phyloP scores from a whole-genome alignment of 2,797 vertebrate genomes.

The Tadarida brasiliensis region DNA sequence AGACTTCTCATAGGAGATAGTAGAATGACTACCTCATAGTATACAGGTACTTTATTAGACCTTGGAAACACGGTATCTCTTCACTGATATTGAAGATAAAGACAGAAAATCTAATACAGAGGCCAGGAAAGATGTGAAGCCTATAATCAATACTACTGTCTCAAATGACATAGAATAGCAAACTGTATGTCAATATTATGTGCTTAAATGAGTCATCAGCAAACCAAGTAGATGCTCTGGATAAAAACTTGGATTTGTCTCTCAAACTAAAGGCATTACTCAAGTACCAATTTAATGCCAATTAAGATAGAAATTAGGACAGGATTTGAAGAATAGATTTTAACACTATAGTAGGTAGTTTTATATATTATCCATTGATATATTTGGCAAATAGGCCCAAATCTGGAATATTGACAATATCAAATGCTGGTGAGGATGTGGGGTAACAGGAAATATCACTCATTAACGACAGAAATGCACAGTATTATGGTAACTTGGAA shows the following conservation, averaged over 20 bases:
- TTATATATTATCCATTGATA: not conserved
- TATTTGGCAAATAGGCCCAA: not conserved
- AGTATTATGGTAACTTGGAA: not conserved
- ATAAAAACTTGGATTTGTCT: not conserved
- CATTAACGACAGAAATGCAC: not conserved
- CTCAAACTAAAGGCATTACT: not conserved
- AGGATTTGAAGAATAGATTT: slow-evolving; percentile 4
- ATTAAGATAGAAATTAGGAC: slow-evolving; percentile 6
- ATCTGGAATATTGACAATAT: not conserved
- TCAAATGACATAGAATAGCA: not conserved
- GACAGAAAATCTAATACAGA: not conserved
- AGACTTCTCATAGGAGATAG: not conserved
- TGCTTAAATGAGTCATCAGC: not conserved
- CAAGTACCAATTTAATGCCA: not conserved
- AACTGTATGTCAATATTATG: not conserved
- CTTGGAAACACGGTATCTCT: not conserved
- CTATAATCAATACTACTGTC: not conserved
- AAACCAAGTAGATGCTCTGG: not conserved
- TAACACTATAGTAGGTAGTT: not conserved
- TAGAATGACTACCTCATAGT: not conserved
- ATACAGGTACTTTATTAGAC: not conserved
- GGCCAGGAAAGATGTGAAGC: not conserved
- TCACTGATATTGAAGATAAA: not conserved
- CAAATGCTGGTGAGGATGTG: not conserved
- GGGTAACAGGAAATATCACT: not conserved